These are phyloP conservation scores for Morpho helenor DNA, from an alignment of 2,888 invertebrate species.

Conservation along the genomic window DNA sequence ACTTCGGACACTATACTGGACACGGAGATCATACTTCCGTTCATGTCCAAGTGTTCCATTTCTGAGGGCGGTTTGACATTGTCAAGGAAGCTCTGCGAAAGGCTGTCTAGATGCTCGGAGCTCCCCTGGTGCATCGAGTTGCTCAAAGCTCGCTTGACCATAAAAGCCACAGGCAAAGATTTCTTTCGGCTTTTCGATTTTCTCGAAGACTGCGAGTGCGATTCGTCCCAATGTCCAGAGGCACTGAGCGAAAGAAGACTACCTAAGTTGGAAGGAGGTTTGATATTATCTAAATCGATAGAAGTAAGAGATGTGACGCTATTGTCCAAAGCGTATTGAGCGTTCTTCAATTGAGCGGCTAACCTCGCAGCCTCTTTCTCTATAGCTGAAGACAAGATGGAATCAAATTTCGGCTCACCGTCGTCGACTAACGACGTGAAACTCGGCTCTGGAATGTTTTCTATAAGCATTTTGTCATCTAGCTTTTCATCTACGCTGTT, in stretches of 20 bases:
- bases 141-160: slow-evolving; percentile 85
- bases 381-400: slow-evolving; percentile 85
- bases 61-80: slow-evolving; percentile 91
- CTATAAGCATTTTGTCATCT: slow-evolving; percentile 39
- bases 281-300: slow-evolving; percentile 85
- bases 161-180: slow-evolving; percentile 83
- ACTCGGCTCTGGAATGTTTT: slow-evolving; percentile 52
- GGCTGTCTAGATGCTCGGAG: slow-evolving; percentile 82
- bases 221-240: slow-evolving; percentile 74
- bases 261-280: slow-evolving; percentile 88
- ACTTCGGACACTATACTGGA: slow-evolving; percentile 90
- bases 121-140: slow-evolving; percentile 75
- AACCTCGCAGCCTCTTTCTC: slow-evolving; percentile 87
- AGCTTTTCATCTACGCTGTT: slow-evolving; percentile 32
- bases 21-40: slow-evolving; percentile 90
- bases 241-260: slow-evolving; percentile 79
- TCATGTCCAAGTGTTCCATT: slow-evolving; percentile 89
- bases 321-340: slow-evolving; percentile 68
- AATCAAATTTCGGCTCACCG: slow-evolving; percentile 73
- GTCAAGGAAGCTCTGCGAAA: slow-evolving; percentile 83
- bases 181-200: slow-evolving; percentile 80
- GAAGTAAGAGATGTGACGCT: slow-evolving; percentile 81
- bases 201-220: slow-evolving; percentile 43
- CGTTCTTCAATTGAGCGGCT: slow-evolving; percentile 58
- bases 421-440: slow-evolving; percentile 68